Evolutionary conservation across 2,113 vertebrate species (phyloP).

Genomic region (Electrona antarctica): DNA sequence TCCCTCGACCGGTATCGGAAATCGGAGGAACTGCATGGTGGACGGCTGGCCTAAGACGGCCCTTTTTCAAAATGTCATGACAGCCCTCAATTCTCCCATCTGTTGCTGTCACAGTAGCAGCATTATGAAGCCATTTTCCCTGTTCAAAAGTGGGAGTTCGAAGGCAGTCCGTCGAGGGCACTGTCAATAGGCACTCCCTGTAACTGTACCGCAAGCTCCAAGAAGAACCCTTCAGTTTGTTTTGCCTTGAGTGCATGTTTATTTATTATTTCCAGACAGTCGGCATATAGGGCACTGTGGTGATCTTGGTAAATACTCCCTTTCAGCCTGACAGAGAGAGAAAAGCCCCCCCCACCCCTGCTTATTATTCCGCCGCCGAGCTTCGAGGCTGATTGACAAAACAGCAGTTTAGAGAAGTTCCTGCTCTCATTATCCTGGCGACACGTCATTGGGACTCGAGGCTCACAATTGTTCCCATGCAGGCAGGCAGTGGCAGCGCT

Average conservation of each 20-base stretch:
- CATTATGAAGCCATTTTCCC: conserved; percentile 16
- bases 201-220: conserved; percentile 29
- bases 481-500: conserved; percentile 30
- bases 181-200: conserved; percentile 23
- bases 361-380: conserved; percentile 13
- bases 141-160: conserved; percentile 23
- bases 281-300: conserved; percentile 26
- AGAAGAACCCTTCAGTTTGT: conserved; percentile 39
- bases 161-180: conserved; percentile 7
- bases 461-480: conserved; percentile 22
- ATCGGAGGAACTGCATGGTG: too few relatives aligned
- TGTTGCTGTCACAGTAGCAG: neutral
- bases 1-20: too few relatives aligned
- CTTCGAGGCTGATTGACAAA: conserved; percentile 32
- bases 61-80: conserved; percentile 8
- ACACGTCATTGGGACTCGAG: conserved; percentile 42
- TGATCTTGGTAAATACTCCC: conserved; percentile 49
- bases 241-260: conserved; percentile 48
- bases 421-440: conserved; percentile 36
- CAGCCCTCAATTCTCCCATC: conserved; percentile 10
- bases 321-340: conserved; percentile 42
- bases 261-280: conserved; percentile 43
- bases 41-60: too few relatives aligned
- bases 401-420: conserved; percentile 30
- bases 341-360: neutral